Evolutionary conservation across 2,113 vertebrate genomes (phyloP).

Genomic region (Apaloderma vittatum): DNA sequence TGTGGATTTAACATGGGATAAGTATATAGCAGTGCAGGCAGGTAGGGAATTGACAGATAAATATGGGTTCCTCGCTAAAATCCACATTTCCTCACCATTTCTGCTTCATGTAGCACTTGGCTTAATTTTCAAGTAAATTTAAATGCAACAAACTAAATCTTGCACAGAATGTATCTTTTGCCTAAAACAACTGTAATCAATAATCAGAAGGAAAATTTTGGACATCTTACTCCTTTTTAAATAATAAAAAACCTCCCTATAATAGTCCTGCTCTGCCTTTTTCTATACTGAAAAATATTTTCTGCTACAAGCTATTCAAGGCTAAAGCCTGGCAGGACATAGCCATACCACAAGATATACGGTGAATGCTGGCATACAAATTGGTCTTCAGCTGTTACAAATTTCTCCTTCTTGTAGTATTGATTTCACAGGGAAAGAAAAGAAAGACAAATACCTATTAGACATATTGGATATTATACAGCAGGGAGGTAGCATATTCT

Average conservation of each 20-base stretch:
- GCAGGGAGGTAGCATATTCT: not conserved
- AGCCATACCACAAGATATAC: not conserved
- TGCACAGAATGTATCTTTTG: not conserved
- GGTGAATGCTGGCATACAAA: not conserved
- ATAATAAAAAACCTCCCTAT: not conserved
- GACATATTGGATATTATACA: not conserved
- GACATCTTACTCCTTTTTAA: not conserved
- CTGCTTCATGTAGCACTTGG: not conserved
- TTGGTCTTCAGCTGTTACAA: not conserved
- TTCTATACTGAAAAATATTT: not conserved
- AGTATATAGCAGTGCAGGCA: not conserved
- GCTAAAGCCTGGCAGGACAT: not conserved
- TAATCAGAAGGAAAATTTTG: not conserved
- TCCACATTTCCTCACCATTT: not conserved
- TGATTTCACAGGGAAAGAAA: not conserved
- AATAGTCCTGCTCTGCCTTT: not conserved
- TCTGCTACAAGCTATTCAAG: not conserved
- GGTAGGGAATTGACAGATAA: not conserved
- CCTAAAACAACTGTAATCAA: not conserved
- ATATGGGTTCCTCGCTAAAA: not conserved
- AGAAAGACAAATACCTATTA: not conserved
- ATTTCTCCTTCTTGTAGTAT: constrained; percentile 6
- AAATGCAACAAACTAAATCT: not conserved
- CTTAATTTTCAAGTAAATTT: not conserved
- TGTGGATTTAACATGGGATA: not conserved